Base-by-base conservation (phyloP, 2,113 vertebrate genomes). In the Tragelaphus strepsiceros region DNA sequence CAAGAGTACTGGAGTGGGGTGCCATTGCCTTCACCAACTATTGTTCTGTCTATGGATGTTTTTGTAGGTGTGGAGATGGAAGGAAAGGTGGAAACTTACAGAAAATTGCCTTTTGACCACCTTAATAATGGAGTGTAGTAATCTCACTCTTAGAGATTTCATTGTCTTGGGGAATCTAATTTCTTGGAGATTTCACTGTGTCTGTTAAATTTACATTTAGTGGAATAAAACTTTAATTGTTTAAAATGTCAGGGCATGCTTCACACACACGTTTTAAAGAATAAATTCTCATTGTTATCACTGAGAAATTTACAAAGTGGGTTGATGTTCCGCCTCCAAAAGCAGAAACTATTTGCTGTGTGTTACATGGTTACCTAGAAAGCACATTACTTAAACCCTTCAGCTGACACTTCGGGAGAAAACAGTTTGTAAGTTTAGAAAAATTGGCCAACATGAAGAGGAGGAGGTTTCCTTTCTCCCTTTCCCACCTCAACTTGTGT, bases 211-310 rank as follows among this genome's bases (percentile, higher is more conserved):
- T 95, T 90, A 49, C 80, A 28, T 53, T 85, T 81, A 58, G 2
- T 85, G n/a, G 78, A 67, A 32, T 96, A 84, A 28, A 49, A 83
- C 86, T 95, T 89, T 81, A 92, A 83, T 81, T 59, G 86, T 93
- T 93, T 71, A 17, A 78, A 54, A 59, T 26, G 32, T 64, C 59
- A 30, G 56, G 54, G 46, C 15, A 2, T 49, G 10, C 35, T 87
- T 49, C 78, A 46, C 6, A 85, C 74, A 67, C 3, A 78, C 51
- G 15, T 96, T 95, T 81, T 67, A 87, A 49, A 86, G 77, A 56
- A 93, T 58, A 90, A 81, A 59, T 82, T 54, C 53, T n/a, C 56
- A 6, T 49, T 96, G 62, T 84, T 97, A 88, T 58, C 83, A 5
- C 12, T 89, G 96, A 88, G 54, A 2, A 87, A 85, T 67, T 93